phyloP scores from a whole-genome alignment of 2,888 invertebrate genomes.

The Agonopterix subpropinquella region DNA sequence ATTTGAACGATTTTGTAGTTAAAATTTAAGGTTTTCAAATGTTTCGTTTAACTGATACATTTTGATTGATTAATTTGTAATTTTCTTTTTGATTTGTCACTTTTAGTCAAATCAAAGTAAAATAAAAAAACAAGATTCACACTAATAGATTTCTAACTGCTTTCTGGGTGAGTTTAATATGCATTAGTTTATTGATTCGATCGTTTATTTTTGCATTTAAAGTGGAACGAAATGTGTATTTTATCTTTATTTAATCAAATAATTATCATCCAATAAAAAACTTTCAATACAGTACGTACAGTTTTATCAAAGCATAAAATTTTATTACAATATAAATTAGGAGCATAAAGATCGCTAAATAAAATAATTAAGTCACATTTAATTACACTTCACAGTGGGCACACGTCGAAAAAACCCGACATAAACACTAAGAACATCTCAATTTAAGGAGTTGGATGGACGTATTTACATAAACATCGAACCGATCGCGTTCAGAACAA shows the following conservation, averaged over 20 bases:
- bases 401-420: slow-evolving; percentile 29
- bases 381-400: slow-evolving; percentile 31
- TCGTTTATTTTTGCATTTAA: no score
- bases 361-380: slow-evolving; percentile 45
- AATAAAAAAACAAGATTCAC: no score
- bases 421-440: slow-evolving; percentile 59
- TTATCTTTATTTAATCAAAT: neutral
- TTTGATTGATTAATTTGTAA: no score
- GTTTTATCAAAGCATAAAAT: slow-evolving; percentile 7
- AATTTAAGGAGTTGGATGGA: slow-evolving; percentile 28
- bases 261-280: neutral
- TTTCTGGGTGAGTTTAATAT: no score
- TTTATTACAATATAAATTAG: slow-evolving; percentile 8
- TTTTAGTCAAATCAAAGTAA: no score
- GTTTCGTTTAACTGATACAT: no score
- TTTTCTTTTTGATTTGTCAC: no score
- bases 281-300: neutral
- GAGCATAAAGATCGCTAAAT: slow-evolving; percentile 16
- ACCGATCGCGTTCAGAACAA: slow-evolving; percentile 49
- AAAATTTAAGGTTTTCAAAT: no score
- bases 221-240: neutral
- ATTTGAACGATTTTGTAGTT: neutral
- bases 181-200: no score
- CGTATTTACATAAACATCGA: slow-evolving; percentile 66
- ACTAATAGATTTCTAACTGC: no score